These are phyloP conservation scores for Cybosia mesomella DNA, from an alignment of 2,888 invertebrate genomes.

Conservation along the genomic window DNA sequence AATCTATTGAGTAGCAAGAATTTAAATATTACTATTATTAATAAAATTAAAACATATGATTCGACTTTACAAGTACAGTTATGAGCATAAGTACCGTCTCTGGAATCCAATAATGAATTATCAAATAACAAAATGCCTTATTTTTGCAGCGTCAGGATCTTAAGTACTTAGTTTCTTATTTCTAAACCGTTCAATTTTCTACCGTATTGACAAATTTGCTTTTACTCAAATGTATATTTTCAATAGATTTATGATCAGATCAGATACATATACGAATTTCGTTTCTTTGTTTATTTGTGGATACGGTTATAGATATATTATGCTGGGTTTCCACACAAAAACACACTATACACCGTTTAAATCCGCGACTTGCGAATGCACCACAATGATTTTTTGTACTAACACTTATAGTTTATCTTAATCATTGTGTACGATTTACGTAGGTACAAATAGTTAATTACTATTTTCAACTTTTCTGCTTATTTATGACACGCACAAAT, in stretches of 20 bases:
- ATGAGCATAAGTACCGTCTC: not conserved
- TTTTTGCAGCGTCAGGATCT: not conserved
- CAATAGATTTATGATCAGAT: not conserved
- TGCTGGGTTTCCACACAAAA: not conserved
- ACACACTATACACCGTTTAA: not conserved
- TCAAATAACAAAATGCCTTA: not conserved
- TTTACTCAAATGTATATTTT: not conserved
- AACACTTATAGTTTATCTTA: not conserved
- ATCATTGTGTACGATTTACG: not conserved
- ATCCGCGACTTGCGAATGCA: constrained; percentile 4
- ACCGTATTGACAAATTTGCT: not conserved
- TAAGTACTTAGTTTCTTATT: not conserved
- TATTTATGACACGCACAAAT: constrained; percentile 29
- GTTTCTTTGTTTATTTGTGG: not conserved
- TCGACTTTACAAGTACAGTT: too few relatives aligned
- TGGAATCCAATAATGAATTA: not conserved
- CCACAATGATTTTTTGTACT: not conserved
- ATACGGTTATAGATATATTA: not conserved
- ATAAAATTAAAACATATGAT: not conserved
- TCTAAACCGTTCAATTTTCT: constrained; percentile 1
- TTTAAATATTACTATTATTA: not conserved
- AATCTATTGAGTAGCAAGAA: too few relatives aligned
- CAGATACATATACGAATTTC: not conserved
- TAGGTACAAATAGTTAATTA: not conserved
- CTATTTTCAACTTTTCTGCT: constrained; percentile 19